A percentile compares a stretch with the other conserved stretches of the same genome.
These are phyloP conservation scores for Candoia aspera DNA, from an alignment of 2,113 vertebrate genomes.

Conservation along the genomic window DNA sequence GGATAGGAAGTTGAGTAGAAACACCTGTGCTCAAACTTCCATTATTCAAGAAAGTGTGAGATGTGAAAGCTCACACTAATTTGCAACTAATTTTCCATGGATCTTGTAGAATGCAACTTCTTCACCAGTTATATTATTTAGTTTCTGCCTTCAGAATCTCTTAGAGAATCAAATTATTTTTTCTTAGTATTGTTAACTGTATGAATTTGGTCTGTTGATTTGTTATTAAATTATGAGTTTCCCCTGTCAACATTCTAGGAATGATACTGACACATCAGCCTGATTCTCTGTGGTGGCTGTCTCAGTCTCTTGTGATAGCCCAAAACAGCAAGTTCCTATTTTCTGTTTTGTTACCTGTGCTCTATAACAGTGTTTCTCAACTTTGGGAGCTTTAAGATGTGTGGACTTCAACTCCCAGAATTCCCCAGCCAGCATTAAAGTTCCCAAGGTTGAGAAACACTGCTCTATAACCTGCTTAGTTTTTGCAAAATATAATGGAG, in stretches of 20 bases:
- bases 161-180: not conserved
- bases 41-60: not conserved
- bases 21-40: not conserved
- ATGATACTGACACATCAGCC: not conserved
- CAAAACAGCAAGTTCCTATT: not conserved
- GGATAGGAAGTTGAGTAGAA: not conserved
- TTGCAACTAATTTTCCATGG: not conserved
- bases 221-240: not conserved
- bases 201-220: not conserved
- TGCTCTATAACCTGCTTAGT: not conserved
- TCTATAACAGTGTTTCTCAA: not conserved
- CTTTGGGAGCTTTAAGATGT: too few species aligned
- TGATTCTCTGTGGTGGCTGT: not conserved
- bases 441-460: too few species aligned
- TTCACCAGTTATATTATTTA: not conserved
- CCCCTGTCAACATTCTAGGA: not conserved
- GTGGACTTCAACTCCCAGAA: too few species aligned
- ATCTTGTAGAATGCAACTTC: too few species aligned
- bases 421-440: too few species aligned
- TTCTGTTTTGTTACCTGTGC: not conserved
- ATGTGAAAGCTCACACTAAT: not conserved
- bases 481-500: too few species aligned
- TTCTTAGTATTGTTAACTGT: not conserved
- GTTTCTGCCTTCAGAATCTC: not conserved
- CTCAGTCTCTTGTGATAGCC: not conserved